Percentiles rank a stretch among this genome's conserved stretches.
Evolutionary conservation across 2,888 invertebrate species (phyloP).

Genomic region (Venusia cambrica): DNA sequence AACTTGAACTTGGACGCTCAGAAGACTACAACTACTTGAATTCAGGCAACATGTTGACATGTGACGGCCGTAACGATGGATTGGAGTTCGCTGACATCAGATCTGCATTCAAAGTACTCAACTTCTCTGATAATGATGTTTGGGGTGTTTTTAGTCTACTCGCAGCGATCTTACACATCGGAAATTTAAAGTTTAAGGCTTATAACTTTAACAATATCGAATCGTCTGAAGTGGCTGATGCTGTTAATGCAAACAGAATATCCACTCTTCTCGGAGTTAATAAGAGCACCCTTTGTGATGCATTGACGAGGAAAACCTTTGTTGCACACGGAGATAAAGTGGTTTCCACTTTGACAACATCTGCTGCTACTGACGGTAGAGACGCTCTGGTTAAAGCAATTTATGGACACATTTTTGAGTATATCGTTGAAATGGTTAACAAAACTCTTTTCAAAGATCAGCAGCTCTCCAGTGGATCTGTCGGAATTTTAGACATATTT

Average conservation of each 20-base stretch:
- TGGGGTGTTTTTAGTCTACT: constrained; percentile 92
- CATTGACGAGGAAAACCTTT: constrained; percentile 92
- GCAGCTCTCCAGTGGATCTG: constrained; percentile 83
- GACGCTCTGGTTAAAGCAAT: constrained; percentile 97
- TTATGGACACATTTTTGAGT: constrained; percentile 94
- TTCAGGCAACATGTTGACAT: constrained; percentile 87
- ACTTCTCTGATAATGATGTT: constrained; percentile 91
- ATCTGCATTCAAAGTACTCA: constrained; percentile 95
- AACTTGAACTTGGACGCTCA: constrained; percentile 87
- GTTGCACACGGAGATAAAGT: constrained; percentile 92
- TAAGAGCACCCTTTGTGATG: constrained; percentile 85
- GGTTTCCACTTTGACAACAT: constrained; percentile 86
- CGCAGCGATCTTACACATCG: constrained; percentile 93
- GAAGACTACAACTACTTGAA: constrained; percentile 90
- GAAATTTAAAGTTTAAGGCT: constrained; percentile 92
- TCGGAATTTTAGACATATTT: constrained; percentile 97
- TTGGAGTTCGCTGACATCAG: constrained; percentile 93
- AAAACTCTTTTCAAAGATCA: constrained; percentile 87
- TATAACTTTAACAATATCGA: constrained; percentile 90
- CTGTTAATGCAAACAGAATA: constrained; percentile 84
- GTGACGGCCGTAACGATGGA: constrained; percentile 91
- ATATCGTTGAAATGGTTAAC: constrained; percentile 95
- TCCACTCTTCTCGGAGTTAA: constrained; percentile 87
- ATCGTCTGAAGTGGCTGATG: constrained; percentile 91
- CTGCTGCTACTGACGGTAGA: constrained; percentile 90